Conservation (phyloP, 2,113 vertebrate genomes). For the Poeciliopsis prolifica region DNA sequence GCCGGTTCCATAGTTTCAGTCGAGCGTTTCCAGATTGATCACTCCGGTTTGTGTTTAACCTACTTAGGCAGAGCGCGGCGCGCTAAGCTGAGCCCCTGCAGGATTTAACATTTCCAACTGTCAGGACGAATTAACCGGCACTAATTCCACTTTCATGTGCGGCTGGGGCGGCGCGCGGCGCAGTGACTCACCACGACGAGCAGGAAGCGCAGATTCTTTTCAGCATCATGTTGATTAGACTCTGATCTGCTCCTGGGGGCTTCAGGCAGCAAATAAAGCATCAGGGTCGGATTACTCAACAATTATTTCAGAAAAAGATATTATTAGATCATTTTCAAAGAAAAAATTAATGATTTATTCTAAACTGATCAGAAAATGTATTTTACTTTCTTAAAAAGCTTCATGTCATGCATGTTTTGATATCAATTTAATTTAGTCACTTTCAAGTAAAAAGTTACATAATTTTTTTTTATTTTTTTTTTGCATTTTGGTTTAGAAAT, state of each 20-base stretch:
- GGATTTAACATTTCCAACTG: constrained; percentile 77
- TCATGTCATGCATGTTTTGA: not conserved
- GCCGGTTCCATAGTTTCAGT: constrained; percentile 32
- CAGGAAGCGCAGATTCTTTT: constrained; percentile 60
- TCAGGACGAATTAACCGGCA: constrained; percentile 74
- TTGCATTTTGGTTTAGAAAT: too few species aligned
- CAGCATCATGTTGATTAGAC: constrained; percentile 63
- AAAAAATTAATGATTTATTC: not conserved
- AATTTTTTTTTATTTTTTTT: too few species aligned
- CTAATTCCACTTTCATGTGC: constrained; percentile 75
- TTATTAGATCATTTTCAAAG: constrained; percentile 15
- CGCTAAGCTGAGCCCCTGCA: constrained; percentile 72
- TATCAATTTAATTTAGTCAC: too few species aligned
- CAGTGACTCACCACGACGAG: constrained; percentile 65
- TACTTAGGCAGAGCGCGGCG: constrained; percentile 66
- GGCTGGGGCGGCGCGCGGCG: constrained; percentile 50
- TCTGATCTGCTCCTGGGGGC: constrained; percentile 55
- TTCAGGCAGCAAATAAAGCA: constrained; percentile 20
- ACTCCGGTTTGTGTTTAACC: constrained; percentile 71
- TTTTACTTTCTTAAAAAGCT: too few species aligned
- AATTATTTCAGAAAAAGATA: constrained; percentile 18
- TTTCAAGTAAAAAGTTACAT: too few species aligned
- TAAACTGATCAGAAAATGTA: not conserved
- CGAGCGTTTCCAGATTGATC: constrained; percentile 66
- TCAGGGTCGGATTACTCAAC: constrained; percentile 23